Percentiles rank a stretch among this genome's conserved stretches.
Evolutionary conservation across 2,888 invertebrate species (phyloP).

Genomic region (Philonicus albiceps): DNA sequence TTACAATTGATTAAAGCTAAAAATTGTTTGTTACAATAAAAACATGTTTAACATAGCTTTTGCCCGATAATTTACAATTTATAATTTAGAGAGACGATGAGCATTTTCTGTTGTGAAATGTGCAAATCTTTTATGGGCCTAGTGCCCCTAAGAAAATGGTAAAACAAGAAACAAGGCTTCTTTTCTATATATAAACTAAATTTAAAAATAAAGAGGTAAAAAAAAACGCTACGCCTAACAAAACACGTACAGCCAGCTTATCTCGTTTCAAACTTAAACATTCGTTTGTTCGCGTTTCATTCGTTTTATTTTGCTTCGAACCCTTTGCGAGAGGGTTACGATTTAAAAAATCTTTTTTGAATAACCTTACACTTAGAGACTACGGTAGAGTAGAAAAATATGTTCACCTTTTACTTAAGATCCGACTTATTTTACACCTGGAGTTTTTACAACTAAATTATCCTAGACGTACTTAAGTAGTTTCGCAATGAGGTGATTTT

Average conservation of each 20-base stretch:
- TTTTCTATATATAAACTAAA: background rate
- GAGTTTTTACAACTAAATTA: conserved; percentile 1
- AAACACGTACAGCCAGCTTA: conserved; percentile 24
- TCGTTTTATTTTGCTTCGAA: background rate
- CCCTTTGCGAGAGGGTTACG: background rate
- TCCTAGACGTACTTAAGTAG: conserved; percentile 7
- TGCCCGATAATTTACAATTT: background rate
- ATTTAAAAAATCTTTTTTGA: background rate
- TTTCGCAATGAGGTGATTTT: conserved; percentile 4
- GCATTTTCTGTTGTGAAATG: background rate
- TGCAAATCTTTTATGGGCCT: background rate
- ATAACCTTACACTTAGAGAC: background rate
- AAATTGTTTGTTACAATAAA: background rate
- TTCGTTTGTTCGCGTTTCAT: background rate
- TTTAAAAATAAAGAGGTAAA: background rate
- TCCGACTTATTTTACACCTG: conserved; percentile 19
- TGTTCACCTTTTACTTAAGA: background rate
- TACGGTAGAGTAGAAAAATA: conserved; percentile 26
- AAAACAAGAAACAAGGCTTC: background rate
- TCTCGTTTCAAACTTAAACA: background rate
- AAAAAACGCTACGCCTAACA: background rate
- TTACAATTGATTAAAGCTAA: background rate
- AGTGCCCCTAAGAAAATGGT: background rate
- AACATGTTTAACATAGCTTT: background rate
- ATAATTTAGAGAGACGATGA: background rate